Percentiles rank a stretch among this genome's conserved stretches.
phyloP scores from a whole-genome alignment of 2,113 vertebrate species.

The Nycticebus coucang region DNA sequence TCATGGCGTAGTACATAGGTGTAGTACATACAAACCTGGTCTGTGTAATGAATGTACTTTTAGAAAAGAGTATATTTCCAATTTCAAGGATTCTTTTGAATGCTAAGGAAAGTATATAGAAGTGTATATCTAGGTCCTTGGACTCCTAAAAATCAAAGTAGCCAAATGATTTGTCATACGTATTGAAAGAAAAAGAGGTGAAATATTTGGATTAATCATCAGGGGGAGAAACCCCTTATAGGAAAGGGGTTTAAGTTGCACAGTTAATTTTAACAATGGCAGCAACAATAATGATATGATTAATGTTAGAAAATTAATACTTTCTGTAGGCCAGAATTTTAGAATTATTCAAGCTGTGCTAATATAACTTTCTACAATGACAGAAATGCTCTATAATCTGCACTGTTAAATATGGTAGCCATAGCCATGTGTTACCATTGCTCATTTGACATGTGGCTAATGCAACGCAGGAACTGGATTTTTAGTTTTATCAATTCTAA shows the following conservation, averaged over 20 bases:
- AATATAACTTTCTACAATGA: conserved; percentile 9
- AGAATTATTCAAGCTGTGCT: background rate
- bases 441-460: background rate
- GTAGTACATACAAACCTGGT: background rate
- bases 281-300: conserved; percentile 52
- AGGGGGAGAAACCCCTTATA: conserved; percentile 47
- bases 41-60: background rate
- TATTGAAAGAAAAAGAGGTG: conserved; percentile 64
- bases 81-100: conserved; percentile 57
- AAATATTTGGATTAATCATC: conserved; percentile 60
- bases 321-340: background rate
- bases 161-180: background rate
- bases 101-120: conserved; percentile 41
- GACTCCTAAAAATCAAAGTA: conserved; percentile 13
- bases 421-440: background rate
- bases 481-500: conserved; percentile 38
- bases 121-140: conserved; percentile 14
- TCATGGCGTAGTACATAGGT: background rate
- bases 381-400: background rate
- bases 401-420: background rate
- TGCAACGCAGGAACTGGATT: background rate
- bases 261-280: background rate
- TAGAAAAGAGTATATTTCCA: background rate
- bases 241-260: conserved; percentile 69
- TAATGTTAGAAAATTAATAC: conserved; percentile 53